Percentiles rank a stretch among this genome's conserved stretches.
Evolutionary conservation across 2,888 invertebrate genomes (phyloP).

Genomic region (Allacma fusca): DNA sequence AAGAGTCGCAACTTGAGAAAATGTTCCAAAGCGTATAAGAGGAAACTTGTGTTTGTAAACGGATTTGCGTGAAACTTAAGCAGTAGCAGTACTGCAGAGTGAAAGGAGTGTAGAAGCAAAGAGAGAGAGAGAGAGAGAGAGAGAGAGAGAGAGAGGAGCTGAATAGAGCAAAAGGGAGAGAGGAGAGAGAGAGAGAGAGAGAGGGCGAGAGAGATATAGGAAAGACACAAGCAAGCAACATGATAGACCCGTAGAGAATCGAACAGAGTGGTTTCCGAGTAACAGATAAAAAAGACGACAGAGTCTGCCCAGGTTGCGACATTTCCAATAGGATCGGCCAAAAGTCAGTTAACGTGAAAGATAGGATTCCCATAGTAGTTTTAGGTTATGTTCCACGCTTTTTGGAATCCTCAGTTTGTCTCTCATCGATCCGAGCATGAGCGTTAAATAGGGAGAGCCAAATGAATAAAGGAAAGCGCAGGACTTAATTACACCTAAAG

Average conservation of each 20-base stretch:
- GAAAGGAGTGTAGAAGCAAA: too few species aligned
- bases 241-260: conserved; percentile 44
- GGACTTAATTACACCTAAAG: conserved; percentile 60
- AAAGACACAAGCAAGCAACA: conserved; percentile 22
- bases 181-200: conserved; percentile 19
- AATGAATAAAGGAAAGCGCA: conserved; percentile 56
- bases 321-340: conserved; percentile 49
- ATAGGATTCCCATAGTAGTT: conserved; percentile 45
- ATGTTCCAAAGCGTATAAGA: conserved; percentile 34
- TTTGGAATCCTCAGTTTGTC: conserved; percentile 49
- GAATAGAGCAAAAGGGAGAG: too few species aligned
- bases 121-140: background rate
- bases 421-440: conserved; percentile 62
- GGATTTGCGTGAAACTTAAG: conserved; percentile 37
- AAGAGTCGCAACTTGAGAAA: conserved; percentile 38
- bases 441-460: conserved; percentile 57
- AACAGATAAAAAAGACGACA: conserved; percentile 40
- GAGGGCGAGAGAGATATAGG: conserved; percentile 18
- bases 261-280: conserved; percentile 23
- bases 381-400: conserved; percentile 41
- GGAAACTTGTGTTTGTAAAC: conserved; percentile 47
- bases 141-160: conserved; percentile 2
- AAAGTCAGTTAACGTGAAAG: conserved; percentile 54
- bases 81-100: background rate
- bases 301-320: conserved; percentile 46